A percentile compares a stretch with the other conserved stretches of the same genome.
Evolutionary conservation across 2,113 vertebrate genomes (phyloP).

Genomic region (Melanerpes formicivorus): DNA sequence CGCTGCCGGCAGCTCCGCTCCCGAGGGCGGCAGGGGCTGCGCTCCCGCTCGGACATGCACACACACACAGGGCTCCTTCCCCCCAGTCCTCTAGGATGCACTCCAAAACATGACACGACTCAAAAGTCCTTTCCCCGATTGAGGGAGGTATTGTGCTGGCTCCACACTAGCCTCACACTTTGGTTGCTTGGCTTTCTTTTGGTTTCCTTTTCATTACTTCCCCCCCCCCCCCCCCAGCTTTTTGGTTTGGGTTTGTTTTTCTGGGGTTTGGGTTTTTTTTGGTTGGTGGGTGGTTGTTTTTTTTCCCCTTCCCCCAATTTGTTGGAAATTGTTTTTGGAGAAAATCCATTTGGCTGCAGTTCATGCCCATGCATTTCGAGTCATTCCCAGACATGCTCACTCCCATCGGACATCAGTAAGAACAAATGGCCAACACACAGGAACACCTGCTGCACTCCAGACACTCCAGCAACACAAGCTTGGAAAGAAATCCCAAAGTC

Average conservation of each 20-base stretch:
- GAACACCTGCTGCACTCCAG: constrained; percentile 76
- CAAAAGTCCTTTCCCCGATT: constrained; percentile 60
- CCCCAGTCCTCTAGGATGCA: constrained; percentile 75
- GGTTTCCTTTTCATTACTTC: too few species aligned
- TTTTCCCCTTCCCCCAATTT: constrained; percentile 2
- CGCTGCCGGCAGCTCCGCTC: constrained; percentile 57
- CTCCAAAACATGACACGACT: constrained; percentile 70
- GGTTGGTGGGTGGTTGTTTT: not conserved
- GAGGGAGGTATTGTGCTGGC: not conserved
- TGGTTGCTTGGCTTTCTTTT: constrained; percentile 27
- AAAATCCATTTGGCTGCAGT: constrained; percentile 77
- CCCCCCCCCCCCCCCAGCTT: not conserved
- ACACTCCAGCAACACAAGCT: constrained; percentile 81
- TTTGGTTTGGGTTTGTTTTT: not conserved
- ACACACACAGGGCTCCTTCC: constrained; percentile 66
- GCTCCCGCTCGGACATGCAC: constrained; percentile 75
- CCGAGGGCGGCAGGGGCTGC: constrained; percentile 30
- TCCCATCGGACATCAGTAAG: constrained; percentile 68
- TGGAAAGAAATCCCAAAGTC: constrained; percentile 74
- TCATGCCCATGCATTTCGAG: constrained; percentile 84
- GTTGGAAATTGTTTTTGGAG: constrained; percentile 74
- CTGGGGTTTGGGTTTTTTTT: not conserved
- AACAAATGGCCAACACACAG: constrained; percentile 80
- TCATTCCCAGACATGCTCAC: constrained; percentile 80
- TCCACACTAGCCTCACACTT: constrained; percentile 45